Evolutionary conservation across 2,888 invertebrate species (phyloP), one percentile per base, ranked within the genome.

Genomic region (Amphipoea oculea): DNA sequence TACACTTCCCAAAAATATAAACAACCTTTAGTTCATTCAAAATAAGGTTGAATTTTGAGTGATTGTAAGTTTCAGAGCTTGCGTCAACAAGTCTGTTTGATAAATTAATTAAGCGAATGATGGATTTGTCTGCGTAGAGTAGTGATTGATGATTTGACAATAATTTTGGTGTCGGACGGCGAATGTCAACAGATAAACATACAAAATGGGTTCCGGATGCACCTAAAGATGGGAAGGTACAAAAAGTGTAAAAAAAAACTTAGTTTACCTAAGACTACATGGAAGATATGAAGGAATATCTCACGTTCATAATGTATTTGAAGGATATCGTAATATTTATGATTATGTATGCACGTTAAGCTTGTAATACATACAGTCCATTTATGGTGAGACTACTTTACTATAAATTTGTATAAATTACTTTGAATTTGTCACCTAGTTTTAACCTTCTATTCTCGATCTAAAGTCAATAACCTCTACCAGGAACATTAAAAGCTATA

Each of bases 121-220:
- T 93, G 91, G 93, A 94, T 93, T 90, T 87, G 90, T 88, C 89
- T 86, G 86, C 76, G 88, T 81, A 86, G 89, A 90, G 90, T 85
- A 85, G 90, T 95, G 95, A 96, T 95, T 94, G 95, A 95, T 95
- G 92, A 91, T 92, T 92, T 92, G 93, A 95, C 95, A 94, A 95
- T 94, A 92, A 90, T 90, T 91, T 91, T 89, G 89, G 91, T 90
- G 87, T 88, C 77, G 87, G 85, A 86, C 87, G 90, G 90, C 89
- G 89, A 92, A 91, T 91, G 91, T 92, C 92, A 92, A 91, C 89
- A 88, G 89, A 89, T 86, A 89, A 85, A 84, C 79, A 84, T 69
- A 86, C 80, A 85, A 81, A 87, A 88, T 88, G 82, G 80, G 20
- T 70, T 79, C 69, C 80, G 81, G 81, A 83, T 73, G 66, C 83